Percentiles rank a stretch among this genome's conserved stretches.
phyloP scores from a whole-genome alignment of 2,113 vertebrate genomes.

The Gracilinanus agilis region DNA sequence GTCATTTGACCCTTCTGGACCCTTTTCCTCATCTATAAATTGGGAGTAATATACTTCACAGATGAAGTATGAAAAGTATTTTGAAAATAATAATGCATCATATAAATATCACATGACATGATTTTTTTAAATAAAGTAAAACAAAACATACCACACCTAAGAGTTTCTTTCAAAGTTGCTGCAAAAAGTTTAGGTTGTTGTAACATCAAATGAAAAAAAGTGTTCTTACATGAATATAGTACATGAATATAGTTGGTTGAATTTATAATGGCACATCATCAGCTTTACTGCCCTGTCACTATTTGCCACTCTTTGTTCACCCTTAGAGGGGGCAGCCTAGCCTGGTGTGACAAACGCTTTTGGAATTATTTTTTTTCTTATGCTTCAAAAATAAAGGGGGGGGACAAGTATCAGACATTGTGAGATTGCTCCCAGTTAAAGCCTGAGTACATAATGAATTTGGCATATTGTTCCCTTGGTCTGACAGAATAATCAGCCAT shows the following conservation, averaged over 20 bases:
- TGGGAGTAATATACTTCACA: neutral
- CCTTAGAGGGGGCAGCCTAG: neutral
- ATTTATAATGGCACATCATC: neutral
- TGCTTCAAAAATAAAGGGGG: slow-evolving; percentile 65
- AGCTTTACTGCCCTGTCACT: neutral
- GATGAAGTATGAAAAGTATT: neutral
- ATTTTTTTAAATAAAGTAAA: neutral
- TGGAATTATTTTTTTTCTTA: neutral
- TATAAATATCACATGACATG: neutral
- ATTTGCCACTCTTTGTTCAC: neutral
- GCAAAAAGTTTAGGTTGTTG: neutral
- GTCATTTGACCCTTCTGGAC: neutral
- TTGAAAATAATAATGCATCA: neutral
- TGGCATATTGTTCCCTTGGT: slow-evolving; percentile 8
- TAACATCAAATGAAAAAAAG: slow-evolving; percentile 41
- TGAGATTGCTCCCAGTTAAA: slow-evolving; percentile 16
- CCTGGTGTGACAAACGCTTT: neutral
- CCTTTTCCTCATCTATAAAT: neutral
- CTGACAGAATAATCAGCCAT: neutral
- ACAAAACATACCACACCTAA: neutral
- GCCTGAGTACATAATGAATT: neutral
- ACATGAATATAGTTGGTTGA: neutral
- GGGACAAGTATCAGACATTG: neutral
- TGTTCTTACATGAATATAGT: neutral
- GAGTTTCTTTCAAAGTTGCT: neutral